phyloP scores from a whole-genome alignment of 2,888 invertebrate species.

The Vanessa cardui region DNA sequence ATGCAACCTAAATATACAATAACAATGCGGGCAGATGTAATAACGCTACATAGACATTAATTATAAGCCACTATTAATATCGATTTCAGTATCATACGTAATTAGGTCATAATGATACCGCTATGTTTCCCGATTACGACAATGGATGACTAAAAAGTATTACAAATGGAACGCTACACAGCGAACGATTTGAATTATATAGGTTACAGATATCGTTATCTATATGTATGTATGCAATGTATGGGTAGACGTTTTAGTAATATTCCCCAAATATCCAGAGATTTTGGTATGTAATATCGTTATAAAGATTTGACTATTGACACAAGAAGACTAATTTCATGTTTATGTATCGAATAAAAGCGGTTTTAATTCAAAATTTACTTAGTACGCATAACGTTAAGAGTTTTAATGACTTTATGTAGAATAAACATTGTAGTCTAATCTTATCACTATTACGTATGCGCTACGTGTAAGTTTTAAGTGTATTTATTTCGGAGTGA shows the following conservation, averaged over 20 bases:
- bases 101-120: slow-evolving; percentile 10
- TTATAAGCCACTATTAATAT: neutral
- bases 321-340: too few relatives aligned
- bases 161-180: neutral
- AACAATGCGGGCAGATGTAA: slow-evolving; percentile 22
- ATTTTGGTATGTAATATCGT: too few relatives aligned
- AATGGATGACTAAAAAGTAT: neutral
- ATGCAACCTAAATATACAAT: slow-evolving; percentile 23
- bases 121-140: slow-evolving; percentile 5
- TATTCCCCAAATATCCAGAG: too few relatives aligned
- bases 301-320: too few relatives aligned
- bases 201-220: too few relatives aligned
- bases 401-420: neutral
- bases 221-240: too few relatives aligned
- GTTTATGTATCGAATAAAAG: too few relatives aligned
- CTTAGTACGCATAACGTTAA: neutral
- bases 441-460: neutral
- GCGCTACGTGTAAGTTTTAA: neutral
- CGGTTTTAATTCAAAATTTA: neutral
- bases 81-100: neutral
- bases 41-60: neutral
- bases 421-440: neutral
- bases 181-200: too few relatives aligned
- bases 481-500: neutral
- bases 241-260: too few relatives aligned